These are phyloP conservation scores for Empidonax traillii DNA, from an alignment of 2,113 vertebrate species.

Conservation along the genomic window DNA sequence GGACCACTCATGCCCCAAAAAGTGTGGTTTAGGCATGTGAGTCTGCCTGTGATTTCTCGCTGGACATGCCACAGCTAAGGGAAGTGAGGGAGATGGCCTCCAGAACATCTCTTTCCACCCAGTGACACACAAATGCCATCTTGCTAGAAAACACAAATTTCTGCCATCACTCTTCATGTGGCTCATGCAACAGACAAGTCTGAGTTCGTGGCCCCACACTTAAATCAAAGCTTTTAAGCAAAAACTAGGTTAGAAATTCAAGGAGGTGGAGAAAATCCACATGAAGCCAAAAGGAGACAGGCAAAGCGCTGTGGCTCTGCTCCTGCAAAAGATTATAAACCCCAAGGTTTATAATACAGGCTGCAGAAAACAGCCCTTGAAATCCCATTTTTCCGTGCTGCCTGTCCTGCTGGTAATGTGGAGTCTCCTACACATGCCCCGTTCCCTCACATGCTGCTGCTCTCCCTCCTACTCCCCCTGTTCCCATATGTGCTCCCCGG, in stretches of 20 bases:
- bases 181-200: background rate
- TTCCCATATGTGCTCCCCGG: rapidly evolving
- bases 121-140: background rate
- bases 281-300: background rate
- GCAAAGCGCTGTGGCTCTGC: rapidly evolving
- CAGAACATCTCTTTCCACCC: background rate
- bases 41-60: background rate
- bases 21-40: background rate
- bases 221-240: background rate
- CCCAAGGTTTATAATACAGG: background rate
- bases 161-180: rapidly evolving
- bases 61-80: background rate
- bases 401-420: background rate
- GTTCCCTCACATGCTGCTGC: rapidly evolving
- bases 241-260: background rate
- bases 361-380: background rate
- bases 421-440: rapidly evolving
- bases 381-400: background rate
- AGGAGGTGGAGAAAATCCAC: background rate
- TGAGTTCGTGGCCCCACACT: background rate
- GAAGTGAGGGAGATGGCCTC: background rate
- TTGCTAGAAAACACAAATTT: background rate
- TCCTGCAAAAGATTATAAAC: background rate
- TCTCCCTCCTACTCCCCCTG: background rate
- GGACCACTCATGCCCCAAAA: background rate